Evolutionary conservation across 2,797 vertebrate genomes (phyloP).

Genomic region (Graptemys geographica): DNA sequence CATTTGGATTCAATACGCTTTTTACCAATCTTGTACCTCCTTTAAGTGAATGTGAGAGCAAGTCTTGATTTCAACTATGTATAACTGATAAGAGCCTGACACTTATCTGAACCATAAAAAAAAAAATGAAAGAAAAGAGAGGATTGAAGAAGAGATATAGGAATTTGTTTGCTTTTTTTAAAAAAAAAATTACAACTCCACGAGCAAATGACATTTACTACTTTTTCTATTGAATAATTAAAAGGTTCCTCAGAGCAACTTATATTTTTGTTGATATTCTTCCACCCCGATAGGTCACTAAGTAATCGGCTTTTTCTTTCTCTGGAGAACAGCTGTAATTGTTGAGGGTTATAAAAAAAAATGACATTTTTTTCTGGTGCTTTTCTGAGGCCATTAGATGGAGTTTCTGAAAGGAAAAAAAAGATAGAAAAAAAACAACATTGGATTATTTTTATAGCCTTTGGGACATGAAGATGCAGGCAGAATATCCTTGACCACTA

Average conservation of each 20-base stretch:
- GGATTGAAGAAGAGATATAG: not conserved
- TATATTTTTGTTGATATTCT: not conserved
- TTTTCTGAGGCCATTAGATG: not conserved
- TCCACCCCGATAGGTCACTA: not conserved
- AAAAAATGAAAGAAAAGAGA: not conserved
- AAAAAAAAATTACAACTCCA: too few relatives aligned
- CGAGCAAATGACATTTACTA: too few relatives aligned
- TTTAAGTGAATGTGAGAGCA: not conserved
- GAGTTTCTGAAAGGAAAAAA: not conserved
- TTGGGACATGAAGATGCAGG: not conserved
- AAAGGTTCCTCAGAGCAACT: not conserved
- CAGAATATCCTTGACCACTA: not conserved
- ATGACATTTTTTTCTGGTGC: not conserved
- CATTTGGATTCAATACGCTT: not conserved
- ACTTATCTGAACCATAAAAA: not conserved
- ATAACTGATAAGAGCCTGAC: not conserved
- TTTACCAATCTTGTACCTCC: not conserved
- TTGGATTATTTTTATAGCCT: not conserved
- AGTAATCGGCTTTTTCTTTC: not conserved
- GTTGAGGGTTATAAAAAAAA: not conserved
- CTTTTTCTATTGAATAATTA: not conserved
- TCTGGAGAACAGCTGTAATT: not conserved
- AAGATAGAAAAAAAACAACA: not conserved
- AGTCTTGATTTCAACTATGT: not conserved
- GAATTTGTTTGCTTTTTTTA: not conserved